Conservation (phyloP, 2,113 vertebrate species). For the Macrotus californicus region DNA sequence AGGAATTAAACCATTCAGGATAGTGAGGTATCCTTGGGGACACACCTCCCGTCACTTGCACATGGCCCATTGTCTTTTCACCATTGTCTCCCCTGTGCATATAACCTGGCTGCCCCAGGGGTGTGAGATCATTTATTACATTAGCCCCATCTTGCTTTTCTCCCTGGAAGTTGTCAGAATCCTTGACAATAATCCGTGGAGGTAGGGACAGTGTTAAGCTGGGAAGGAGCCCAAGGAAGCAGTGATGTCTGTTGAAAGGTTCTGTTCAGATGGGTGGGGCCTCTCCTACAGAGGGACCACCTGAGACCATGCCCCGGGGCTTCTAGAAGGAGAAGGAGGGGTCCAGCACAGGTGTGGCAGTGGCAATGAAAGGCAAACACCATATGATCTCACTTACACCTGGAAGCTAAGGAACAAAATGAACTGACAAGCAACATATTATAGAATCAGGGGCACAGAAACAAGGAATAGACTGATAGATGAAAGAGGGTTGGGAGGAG, state of each 20-base stretch:
- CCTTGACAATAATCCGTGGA: rapidly evolving
- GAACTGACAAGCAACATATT: too few species aligned
- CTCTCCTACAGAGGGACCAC: rapidly evolving
- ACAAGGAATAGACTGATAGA: too few species aligned
- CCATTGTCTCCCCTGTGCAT: rapidly evolving
- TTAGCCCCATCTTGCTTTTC: background rate
- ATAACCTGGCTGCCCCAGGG: background rate
- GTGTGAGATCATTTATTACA: background rate
- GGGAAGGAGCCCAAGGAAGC: background rate
- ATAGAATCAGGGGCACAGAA: too few species aligned
- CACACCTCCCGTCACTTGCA: background rate
- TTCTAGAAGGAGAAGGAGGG: background rate
- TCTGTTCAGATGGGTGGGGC: background rate
- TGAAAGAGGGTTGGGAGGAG: too few species aligned
- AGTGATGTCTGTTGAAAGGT: background rate
- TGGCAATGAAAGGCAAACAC: too few species aligned
- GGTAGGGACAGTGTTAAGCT: background rate
- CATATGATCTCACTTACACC: too few species aligned
- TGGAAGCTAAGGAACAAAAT: too few species aligned
- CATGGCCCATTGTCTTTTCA: rapidly evolving
- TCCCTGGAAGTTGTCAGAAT: background rate
- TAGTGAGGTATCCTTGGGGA: rapidly evolving
- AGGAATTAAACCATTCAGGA: background rate
- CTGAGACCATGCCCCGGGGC: background rate
- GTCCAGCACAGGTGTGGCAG: background rate